Conservation (phyloP, 2,888 invertebrate species). For the Orthosia gracilis region DNA sequence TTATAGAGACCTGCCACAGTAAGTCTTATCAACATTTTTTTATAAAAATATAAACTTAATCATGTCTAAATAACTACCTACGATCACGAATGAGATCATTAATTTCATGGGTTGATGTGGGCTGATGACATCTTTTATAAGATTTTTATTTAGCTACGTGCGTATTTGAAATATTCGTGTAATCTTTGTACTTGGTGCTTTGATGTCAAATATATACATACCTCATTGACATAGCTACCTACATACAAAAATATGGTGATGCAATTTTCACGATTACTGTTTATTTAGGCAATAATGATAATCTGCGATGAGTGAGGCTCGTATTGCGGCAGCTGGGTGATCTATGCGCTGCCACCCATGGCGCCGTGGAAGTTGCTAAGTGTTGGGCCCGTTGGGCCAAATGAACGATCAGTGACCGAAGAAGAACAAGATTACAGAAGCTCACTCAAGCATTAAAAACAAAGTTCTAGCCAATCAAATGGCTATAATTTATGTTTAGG, state of each 20-base stretch:
- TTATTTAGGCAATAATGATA: background rate
- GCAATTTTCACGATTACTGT: background rate
- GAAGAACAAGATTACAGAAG: background rate
- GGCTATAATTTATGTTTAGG: background rate
- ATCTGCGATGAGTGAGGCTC: background rate
- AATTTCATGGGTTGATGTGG: slow-evolving; percentile 5
- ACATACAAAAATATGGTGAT: slow-evolving; percentile 9
- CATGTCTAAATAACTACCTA: slow-evolving; percentile 20
- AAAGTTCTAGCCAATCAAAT: background rate
- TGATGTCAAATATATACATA: slow-evolving; percentile 16
- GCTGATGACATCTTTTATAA: slow-evolving; percentile 3
- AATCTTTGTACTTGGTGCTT: background rate
- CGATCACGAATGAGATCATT: slow-evolving; percentile 18
- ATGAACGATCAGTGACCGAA: too few relatives aligned
- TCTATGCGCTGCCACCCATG: too few relatives aligned
- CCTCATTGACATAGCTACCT: background rate
- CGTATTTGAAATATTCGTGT: slow-evolving; percentile 19
- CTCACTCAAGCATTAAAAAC: background rate
- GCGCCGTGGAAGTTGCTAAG: too few relatives aligned
- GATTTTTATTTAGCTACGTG: slow-evolving; percentile 3
- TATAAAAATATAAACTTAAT: slow-evolving; percentile 7
- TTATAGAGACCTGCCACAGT: slow-evolving; percentile 15
- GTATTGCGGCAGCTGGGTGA: too few relatives aligned
- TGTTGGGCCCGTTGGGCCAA: too few relatives aligned
- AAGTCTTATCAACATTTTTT: slow-evolving; percentile 31